Evolutionary conservation across 92 coral and sea anemone species (phyloP).

Genomic region (Isaurus tuberculatus): DNA sequence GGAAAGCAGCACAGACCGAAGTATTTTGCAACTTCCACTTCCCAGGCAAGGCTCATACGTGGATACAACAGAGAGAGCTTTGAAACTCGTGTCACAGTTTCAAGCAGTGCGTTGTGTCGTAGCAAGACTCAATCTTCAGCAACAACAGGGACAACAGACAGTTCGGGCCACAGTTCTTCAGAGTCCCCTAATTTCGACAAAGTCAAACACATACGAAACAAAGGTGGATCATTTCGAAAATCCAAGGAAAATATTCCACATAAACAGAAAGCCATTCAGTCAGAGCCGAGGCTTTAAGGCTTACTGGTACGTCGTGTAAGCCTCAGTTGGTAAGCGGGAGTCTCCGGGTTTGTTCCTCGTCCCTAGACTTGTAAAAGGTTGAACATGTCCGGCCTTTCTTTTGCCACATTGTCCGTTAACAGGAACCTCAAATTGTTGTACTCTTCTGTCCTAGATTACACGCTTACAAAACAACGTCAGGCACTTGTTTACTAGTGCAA

Average conservation of each 20-base stretch:
- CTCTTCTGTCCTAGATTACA: too few species aligned
- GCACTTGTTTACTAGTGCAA: too few species aligned
- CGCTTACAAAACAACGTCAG: too few species aligned
- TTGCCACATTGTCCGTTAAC: too few species aligned
- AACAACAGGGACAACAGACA: conserved; percentile 3
- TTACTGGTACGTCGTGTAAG: too few species aligned
- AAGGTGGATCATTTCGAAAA: background rate
- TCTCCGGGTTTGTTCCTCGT: too few species aligned
- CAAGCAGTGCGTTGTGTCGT: conserved; percentile 31
- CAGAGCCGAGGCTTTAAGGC: too few species aligned
- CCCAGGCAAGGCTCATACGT: background rate
- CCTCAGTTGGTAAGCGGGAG: too few species aligned
- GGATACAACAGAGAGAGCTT: background rate
- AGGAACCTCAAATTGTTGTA: too few species aligned
- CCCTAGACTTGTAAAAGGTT: too few species aligned
- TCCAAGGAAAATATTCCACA: background rate
- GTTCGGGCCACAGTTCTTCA: background rate
- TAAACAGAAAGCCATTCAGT: background rate
- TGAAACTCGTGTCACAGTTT: background rate
- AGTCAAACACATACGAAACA: background rate
- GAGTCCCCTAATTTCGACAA: conserved; percentile 3
- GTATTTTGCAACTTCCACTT: background rate
- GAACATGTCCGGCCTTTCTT: too few species aligned
- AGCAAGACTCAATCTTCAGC: background rate
- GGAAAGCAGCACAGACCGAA: background rate